Percentiles rank a stretch among this genome's conserved stretches.
These are phyloP conservation scores for Nesidiocoris tenuis DNA, from an alignment of 2,888 invertebrate species.

Conservation along the genomic window DNA sequence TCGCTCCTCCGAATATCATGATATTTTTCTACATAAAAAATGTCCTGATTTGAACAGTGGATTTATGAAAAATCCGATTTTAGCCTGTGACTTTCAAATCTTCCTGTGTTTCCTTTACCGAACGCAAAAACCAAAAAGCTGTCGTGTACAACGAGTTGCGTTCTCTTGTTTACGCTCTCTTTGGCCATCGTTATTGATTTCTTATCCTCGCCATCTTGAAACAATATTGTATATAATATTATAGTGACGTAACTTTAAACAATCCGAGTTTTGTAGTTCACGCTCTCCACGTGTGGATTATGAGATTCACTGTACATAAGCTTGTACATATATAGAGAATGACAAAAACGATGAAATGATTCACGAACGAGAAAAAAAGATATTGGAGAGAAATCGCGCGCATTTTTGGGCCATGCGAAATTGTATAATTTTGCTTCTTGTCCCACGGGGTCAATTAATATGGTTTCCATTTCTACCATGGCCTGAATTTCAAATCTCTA, in stretches of 20 bases:
- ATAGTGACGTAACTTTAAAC: slow-evolving; percentile 27
- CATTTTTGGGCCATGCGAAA: slow-evolving; percentile 15
- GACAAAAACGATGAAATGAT: not conserved
- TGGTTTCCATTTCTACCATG: not conserved
- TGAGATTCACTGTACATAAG: slow-evolving; percentile 26
- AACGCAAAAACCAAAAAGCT: not conserved
- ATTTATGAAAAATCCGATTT: not conserved
- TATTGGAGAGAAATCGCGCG: slow-evolving; percentile 10
- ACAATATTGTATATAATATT: slow-evolving; percentile 21
- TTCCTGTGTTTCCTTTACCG: not conserved
- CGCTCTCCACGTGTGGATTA: slow-evolving; percentile 8
- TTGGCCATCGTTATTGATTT: not conserved
- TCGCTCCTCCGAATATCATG: slow-evolving; percentile 12
- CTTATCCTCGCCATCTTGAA: not conserved
- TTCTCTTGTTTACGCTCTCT: not conserved
- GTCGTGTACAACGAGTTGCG: not conserved
- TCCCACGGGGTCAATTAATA: slow-evolving; percentile 30
- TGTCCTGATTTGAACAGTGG: not conserved
- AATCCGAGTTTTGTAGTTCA: slow-evolving; percentile 12
- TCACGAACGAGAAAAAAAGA: not conserved
- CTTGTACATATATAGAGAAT: slow-evolving; percentile 37
- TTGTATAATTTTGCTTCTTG: slow-evolving; percentile 18
- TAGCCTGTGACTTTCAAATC: slow-evolving; percentile 33
- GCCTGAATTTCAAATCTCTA: not conserved
- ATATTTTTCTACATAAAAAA: slow-evolving; percentile 35